These are phyloP conservation scores for Platyscapa corneri DNA, from an alignment of 1,140 invertebrate species.

Conservation along the genomic window DNA sequence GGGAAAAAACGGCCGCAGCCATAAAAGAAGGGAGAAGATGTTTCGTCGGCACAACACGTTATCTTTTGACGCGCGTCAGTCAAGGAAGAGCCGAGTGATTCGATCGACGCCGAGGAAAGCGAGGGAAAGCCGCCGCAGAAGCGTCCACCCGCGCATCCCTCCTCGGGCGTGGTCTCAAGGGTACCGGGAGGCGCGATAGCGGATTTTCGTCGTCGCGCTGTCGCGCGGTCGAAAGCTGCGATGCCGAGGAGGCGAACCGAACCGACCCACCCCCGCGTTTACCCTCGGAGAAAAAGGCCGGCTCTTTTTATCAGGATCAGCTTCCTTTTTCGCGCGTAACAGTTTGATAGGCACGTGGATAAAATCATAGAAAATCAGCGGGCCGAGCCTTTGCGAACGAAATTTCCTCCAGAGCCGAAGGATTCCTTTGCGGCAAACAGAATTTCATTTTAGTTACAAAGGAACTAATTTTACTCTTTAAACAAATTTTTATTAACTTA, in stretches of 20 bases:
- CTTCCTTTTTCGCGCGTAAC: background rate
- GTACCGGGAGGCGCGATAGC: background rate
- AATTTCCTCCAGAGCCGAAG: background rate
- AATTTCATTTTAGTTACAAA: background rate
- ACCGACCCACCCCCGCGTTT: too few species aligned
- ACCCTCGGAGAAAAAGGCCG: too few species aligned
- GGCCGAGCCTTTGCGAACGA: background rate
- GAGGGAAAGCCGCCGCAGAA: background rate
- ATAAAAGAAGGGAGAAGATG: background rate
- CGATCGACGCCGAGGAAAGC: background rate
- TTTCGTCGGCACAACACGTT: background rate
- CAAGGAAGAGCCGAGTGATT: conserved; percentile 19
- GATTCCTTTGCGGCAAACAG: background rate
- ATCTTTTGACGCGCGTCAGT: conserved; percentile 5
- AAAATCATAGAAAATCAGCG: too few species aligned
- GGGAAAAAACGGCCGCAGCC: background rate
- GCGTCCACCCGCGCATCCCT: background rate
- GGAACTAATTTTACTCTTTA: background rate
- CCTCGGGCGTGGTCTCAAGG: background rate
- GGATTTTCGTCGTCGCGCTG: background rate
- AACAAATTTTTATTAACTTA: background rate
- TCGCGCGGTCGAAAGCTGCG: too few species aligned
- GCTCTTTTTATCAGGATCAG: background rate
- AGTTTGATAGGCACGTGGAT: background rate
- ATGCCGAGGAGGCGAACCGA: too few species aligned